A percentile compares a stretch with the other conserved stretches of the same genome.
Conservation (phyloP, 2,797 vertebrate genomes). For the Liparis tanakae region DNA sequence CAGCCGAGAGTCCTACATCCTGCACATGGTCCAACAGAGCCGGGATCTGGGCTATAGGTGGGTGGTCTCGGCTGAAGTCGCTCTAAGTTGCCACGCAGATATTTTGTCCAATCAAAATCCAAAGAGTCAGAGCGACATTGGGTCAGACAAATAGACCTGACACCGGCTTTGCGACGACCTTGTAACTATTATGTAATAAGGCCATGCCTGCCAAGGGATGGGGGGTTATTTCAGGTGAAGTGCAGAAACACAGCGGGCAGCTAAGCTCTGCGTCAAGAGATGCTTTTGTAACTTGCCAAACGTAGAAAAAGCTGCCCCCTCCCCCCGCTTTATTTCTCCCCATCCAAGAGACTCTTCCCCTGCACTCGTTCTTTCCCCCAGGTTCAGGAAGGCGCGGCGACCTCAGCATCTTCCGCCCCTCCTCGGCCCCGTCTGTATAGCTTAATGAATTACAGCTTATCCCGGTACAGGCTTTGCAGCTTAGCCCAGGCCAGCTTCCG, state of each 20-base stretch:
- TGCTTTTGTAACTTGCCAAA: slow-evolving; percentile 66
- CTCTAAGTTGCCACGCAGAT: slow-evolving; percentile 24
- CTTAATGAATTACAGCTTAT: slow-evolving; percentile 84
- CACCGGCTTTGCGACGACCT: not conserved
- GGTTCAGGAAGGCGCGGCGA: slow-evolving; percentile 62
- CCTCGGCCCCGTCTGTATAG: slow-evolving; percentile 67
- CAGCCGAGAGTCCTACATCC: slow-evolving; percentile 97
- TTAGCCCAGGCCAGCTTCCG: slow-evolving; percentile 71
- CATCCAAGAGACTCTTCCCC: slow-evolving; percentile 47
- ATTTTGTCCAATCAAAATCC: not conserved
- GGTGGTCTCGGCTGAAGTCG: slow-evolving; percentile 64
- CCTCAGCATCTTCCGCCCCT: slow-evolving; percentile 80
- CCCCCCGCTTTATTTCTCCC: too few species aligned
- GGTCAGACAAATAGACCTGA: slow-evolving; percentile 13
- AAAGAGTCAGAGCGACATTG: not conserved
- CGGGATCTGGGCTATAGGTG: slow-evolving; percentile 95
- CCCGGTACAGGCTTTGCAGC: slow-evolving; percentile 77
- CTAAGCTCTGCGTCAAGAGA: slow-evolving; percentile 54
- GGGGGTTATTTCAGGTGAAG: slow-evolving; percentile 57
- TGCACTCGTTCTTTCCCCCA: slow-evolving; percentile 72
- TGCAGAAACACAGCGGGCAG: slow-evolving; percentile 50
- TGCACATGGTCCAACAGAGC: slow-evolving; percentile 98
- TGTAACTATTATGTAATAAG: slow-evolving; percentile 33
- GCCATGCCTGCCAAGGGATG: slow-evolving; percentile 5
- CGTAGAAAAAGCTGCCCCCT: slow-evolving; percentile 57